A percentile compares a stretch with the other conserved stretches of the same genome.
These are phyloP conservation scores for Coregonus sp. DNA, from an alignment of 2,797 vertebrate species.

Conservation along the genomic window DNA sequence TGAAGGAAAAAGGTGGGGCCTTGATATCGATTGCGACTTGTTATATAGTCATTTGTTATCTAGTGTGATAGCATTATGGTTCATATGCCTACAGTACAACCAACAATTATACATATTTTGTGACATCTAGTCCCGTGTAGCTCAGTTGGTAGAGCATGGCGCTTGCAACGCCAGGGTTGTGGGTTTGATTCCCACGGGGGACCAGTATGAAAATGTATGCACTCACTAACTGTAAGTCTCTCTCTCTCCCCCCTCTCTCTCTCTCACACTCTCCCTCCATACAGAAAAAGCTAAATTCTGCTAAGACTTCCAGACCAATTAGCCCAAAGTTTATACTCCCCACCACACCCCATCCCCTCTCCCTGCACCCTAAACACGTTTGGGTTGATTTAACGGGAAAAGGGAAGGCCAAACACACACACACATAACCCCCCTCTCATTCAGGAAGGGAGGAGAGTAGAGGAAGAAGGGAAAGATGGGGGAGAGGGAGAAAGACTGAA, in stretches of 20 bases:
- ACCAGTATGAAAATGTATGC: no score
- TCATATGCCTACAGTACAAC: not conserved
- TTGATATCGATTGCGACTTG: not conserved
- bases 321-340: slow-evolving; percentile 42
- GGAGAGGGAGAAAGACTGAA: slow-evolving; percentile 42
- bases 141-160: no score
- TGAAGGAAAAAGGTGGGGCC: no score
- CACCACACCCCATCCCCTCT: slow-evolving; percentile 18
- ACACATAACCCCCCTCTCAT: slow-evolving; percentile 9
- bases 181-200: no score
- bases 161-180: no score
- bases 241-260: slow-evolving; percentile 32
- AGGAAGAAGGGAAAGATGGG: slow-evolving; percentile 47
- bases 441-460: slow-evolving; percentile 46
- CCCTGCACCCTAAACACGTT: slow-evolving; percentile 45
- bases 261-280: slow-evolving; percentile 14
- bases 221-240: not conserved
- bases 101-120: not conserved
- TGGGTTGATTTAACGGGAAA: slow-evolving; percentile 17
- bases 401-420: not conserved
- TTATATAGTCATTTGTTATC: not conserved
- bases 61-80: not conserved
- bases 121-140: no score
- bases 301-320: slow-evolving; percentile 45
- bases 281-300: not conserved